A percentile compares a stretch with the other conserved stretches of the same genome.
These are phyloP conservation scores for Capitulum mitella DNA, from an alignment of 2,888 invertebrate genomes.

Conservation along the genomic window DNA sequence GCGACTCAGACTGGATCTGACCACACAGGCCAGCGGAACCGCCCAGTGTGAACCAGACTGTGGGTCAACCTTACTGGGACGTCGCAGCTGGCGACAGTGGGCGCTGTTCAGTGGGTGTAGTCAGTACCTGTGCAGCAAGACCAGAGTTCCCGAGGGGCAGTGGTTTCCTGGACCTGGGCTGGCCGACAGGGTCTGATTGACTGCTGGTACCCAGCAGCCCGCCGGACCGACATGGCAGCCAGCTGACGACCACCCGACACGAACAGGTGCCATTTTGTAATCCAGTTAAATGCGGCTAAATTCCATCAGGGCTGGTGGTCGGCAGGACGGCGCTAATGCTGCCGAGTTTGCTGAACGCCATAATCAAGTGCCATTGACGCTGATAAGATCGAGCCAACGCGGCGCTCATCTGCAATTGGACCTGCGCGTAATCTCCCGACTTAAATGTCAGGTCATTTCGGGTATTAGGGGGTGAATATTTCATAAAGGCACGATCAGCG, in stretches of 20 bases:
- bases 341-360: not conserved
- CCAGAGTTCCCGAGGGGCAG: no score
- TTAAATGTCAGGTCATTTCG: constrained; percentile 9
- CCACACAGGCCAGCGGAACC: no score
- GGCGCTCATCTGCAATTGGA: not conserved
- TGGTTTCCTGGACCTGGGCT: no score
- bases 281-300: constrained; percentile 1
- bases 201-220: no score
- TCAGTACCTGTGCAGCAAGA: no score
- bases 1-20: no score
- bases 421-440: not conserved
- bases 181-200: no score
- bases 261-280: constrained; percentile 6
- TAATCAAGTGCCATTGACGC: constrained; percentile 7
- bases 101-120: no score
- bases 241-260: not conserved
- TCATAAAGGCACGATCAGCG: not conserved
- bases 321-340: not conserved
- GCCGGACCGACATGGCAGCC: not conserved
- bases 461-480: constrained; percentile 1
- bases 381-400: constrained; percentile 4
- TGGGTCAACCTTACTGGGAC: no score
- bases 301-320: not conserved
- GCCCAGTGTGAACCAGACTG: no score
- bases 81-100: no score